A percentile compares a stretch with the other conserved stretches of the same genome.
phyloP scores from a whole-genome alignment of 2,888 invertebrate species.

The Drosophila tripunctata region DNA sequence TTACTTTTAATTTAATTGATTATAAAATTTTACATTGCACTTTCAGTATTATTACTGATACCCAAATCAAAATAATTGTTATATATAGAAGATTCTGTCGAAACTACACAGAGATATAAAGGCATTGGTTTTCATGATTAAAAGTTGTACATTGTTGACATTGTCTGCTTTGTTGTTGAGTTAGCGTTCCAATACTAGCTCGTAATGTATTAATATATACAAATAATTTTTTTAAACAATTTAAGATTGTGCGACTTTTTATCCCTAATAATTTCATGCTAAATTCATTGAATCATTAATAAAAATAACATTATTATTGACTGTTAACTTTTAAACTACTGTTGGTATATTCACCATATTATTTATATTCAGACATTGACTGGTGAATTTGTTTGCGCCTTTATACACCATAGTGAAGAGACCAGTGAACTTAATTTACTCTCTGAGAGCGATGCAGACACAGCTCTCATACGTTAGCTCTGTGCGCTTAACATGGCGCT shows the following conservation, averaged over 20 bases:
- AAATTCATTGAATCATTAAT: too few relatives aligned
- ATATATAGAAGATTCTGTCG: too few relatives aligned
- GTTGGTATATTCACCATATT: slow-evolving; percentile 27
- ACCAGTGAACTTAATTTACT: slow-evolving; percentile 5
- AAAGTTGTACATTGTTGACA: too few relatives aligned
- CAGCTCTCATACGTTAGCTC: slow-evolving; percentile 27
- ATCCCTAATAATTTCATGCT: too few relatives aligned
- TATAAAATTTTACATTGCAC: slow-evolving; percentile 55
- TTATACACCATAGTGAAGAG: slow-evolving; percentile 19
- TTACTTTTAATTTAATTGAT: slow-evolving; percentile 67
- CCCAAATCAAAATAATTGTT: too few relatives aligned
- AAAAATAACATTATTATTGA: slow-evolving; percentile 12
- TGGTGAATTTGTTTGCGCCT: slow-evolving; percentile 23
- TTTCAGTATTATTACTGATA: neutral
- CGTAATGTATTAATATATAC: too few relatives aligned
- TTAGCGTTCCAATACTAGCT: too few relatives aligned
- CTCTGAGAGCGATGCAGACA: slow-evolving; percentile 23
- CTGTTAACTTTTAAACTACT: slow-evolving; percentile 28
- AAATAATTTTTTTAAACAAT: too few relatives aligned
- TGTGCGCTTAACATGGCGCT: slow-evolving; percentile 36
- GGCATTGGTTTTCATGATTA: too few relatives aligned
- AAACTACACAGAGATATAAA: too few relatives aligned
- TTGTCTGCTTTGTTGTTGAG: too few relatives aligned
- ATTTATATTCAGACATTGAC: neutral
- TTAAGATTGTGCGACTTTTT: too few relatives aligned